Evolutionary conservation across 2,113 vertebrate species (phyloP).

Genomic region (Chionomys nivalis): DNA sequence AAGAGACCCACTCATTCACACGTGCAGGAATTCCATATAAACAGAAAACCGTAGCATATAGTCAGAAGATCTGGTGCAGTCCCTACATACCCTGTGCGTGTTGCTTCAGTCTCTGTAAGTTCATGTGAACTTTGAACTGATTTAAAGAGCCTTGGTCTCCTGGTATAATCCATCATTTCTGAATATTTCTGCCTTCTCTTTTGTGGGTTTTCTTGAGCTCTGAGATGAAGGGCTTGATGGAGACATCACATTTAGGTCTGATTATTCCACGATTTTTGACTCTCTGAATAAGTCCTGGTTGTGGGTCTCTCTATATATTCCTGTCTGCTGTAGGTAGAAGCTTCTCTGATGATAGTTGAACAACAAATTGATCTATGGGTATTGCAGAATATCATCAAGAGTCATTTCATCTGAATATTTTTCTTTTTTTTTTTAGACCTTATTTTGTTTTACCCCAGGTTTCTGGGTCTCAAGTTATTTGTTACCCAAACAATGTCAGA

Average conservation of each 20-base stretch:
- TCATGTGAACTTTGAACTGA: neutral
- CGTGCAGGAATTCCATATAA: neutral
- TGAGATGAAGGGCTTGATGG: neutral
- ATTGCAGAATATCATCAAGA: neutral
- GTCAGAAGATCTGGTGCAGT: neutral
- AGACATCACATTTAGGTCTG: neutral
- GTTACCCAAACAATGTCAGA: neutral
- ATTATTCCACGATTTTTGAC: neutral
- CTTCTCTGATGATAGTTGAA: neutral
- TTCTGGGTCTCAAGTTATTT: neutral
- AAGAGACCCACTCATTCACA: neutral
- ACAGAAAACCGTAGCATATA: neutral
- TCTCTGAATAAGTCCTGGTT: neutral
- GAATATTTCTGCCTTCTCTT: neutral
- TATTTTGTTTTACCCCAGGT: neutral
- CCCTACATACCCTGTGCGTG: neutral
- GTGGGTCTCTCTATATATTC: neutral
- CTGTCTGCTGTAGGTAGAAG: neutral
- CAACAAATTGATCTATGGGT: neutral
- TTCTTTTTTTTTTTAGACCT: neutral
- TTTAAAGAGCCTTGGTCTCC: neutral
- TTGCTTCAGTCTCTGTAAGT: neutral
- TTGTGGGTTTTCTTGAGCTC: neutral
- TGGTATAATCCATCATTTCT: neutral
- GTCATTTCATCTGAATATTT: neutral